phyloP scores from a whole-genome alignment of 2,113 vertebrate genomes.

The Suncus etruscus region DNA sequence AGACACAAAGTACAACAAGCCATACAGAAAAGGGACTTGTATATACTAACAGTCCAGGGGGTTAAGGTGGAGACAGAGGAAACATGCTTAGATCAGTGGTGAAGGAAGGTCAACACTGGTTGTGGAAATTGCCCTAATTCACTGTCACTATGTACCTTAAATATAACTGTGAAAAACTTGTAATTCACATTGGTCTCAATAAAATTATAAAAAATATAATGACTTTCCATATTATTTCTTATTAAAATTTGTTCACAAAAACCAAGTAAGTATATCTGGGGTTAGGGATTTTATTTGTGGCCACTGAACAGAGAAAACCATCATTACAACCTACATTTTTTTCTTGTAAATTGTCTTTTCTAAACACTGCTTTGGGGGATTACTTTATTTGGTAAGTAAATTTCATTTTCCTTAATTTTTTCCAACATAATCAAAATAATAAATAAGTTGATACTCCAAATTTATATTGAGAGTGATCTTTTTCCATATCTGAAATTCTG shows the following conservation, averaged over 20 bases:
- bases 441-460: background rate
- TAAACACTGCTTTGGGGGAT: background rate
- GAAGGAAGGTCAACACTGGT: too few relatives aligned
- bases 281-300: background rate
- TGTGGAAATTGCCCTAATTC: too few relatives aligned
- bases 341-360: slow-evolving; percentile 29
- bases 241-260: background rate
- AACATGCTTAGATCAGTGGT: too few relatives aligned
- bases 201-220: background rate
- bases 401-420: background rate
- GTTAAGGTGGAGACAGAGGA: too few relatives aligned
- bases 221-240: background rate
- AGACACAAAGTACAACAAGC: too few relatives aligned
- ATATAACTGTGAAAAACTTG: too few relatives aligned
- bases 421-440: background rate
- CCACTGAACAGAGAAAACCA: background rate
- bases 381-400: slow-evolving; percentile 27
- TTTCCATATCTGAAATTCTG: background rate
- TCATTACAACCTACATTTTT: background rate
- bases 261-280: background rate
- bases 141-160: too few relatives aligned
- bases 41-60: background rate
- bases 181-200: too few relatives aligned
- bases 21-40: too few relatives aligned
- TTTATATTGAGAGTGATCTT: background rate